These are phyloP conservation scores for Ctenicera cuprea DNA, from an alignment of 2,888 invertebrate species.

Conservation along the genomic window DNA sequence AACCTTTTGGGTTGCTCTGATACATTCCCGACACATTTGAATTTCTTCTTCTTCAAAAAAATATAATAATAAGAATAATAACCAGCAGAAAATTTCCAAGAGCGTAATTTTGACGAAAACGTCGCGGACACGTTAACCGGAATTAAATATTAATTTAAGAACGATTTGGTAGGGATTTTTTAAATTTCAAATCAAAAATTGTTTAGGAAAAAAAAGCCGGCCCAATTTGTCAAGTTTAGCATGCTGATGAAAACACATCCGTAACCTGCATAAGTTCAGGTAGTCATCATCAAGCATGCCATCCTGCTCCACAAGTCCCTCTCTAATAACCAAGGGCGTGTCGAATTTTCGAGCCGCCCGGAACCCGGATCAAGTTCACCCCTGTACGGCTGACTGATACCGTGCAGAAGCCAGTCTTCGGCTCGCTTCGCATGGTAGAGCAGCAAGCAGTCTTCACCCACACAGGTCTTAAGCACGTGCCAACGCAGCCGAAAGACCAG, in stretches of 20 bases:
- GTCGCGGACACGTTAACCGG: no score
- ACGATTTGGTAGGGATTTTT: background rate
- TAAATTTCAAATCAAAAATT: background rate
- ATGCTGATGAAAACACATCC: conserved; percentile 29
- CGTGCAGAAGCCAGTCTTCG: conserved; percentile 71
- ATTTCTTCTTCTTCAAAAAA: no score
- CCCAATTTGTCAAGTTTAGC: conserved; percentile 29
- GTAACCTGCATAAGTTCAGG: conserved; percentile 50
- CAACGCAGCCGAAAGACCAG: conserved; percentile 65
- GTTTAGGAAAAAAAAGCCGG: background rate
- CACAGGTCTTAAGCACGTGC: conserved; percentile 69
- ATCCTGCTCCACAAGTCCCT: conserved; percentile 53
- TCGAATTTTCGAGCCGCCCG: conserved; percentile 61
- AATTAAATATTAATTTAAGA: no score
- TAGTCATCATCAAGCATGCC: conserved; percentile 50
- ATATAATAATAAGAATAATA: no score
- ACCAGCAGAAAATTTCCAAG: no score
- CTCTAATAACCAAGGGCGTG: conserved; percentile 56
- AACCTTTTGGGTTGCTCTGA: background rate
- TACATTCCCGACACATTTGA: no score
- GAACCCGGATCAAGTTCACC: conserved; percentile 71
- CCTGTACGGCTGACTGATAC: conserved; percentile 72
- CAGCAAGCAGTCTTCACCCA: conserved; percentile 65
- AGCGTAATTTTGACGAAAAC: no score
- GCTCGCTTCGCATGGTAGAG: conserved; percentile 70